Conservation (phyloP, 2,113 vertebrate species). For the Corvus hawaiiensis region DNA sequence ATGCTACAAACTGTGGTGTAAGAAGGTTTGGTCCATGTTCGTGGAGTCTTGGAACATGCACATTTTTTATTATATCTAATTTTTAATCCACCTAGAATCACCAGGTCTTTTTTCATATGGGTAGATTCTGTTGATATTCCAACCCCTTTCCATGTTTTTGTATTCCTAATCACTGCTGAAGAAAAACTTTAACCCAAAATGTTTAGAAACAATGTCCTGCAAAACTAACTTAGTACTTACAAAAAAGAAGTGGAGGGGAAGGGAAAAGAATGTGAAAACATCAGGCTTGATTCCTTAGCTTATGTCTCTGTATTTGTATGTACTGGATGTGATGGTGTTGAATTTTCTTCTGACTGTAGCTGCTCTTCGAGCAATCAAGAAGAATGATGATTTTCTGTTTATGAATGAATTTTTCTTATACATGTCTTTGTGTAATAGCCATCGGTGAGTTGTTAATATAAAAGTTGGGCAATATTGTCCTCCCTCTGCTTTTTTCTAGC, state of each 20-base stretch:
- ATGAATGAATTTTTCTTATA: background rate
- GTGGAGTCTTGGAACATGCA: background rate
- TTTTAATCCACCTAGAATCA: background rate
- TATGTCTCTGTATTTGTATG: background rate
- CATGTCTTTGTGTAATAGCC: background rate
- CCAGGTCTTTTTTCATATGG: background rate
- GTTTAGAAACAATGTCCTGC: background rate
- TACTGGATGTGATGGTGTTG: background rate
- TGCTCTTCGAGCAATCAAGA: background rate
- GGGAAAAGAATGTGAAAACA: background rate
- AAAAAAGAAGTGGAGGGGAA: background rate
- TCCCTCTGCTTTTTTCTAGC: background rate
- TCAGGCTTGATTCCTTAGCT: background rate
- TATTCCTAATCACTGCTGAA: background rate
- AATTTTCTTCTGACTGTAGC: background rate
- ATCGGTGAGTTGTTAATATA: background rate
- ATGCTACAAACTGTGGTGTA: background rate
- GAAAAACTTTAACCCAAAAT: background rate
- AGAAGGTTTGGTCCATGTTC: background rate
- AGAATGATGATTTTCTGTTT: background rate
- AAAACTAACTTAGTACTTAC: background rate
- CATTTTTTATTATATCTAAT: background rate
- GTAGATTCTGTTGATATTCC: background rate
- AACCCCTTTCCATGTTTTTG: rapidly evolving
- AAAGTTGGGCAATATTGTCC: background rate